phyloP scores from a whole-genome alignment of 2,888 invertebrate genomes.

The Amphipoea lucens region DNA sequence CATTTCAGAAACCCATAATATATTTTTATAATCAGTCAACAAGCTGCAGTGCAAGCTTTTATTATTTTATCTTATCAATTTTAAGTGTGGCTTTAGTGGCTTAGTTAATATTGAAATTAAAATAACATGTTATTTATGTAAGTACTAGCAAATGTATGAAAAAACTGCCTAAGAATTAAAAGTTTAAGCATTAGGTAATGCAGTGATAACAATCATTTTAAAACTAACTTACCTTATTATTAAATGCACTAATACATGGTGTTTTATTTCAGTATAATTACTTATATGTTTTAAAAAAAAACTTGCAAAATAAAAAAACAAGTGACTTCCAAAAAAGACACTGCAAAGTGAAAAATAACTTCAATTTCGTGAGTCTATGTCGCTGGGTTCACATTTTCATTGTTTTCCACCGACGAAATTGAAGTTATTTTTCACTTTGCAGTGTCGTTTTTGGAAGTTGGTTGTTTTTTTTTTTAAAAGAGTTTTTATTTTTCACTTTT shows the following conservation, averaged over 20 bases:
- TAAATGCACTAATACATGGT: background rate
- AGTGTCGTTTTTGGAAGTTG: too few relatives aligned
- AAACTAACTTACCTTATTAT: background rate
- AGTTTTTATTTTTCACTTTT: too few relatives aligned
- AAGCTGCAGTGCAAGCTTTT: background rate
- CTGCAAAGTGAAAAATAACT: too few relatives aligned
- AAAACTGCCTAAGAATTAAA: background rate
- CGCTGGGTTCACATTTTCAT: too few relatives aligned
- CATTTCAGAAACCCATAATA: background rate
- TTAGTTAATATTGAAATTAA: background rate
- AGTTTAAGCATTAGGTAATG: background rate
- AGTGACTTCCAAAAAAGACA: too few relatives aligned
- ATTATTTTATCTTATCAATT: slow-evolving; percentile 9
- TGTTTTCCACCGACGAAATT: too few relatives aligned
- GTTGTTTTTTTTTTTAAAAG: too few relatives aligned
- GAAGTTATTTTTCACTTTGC: too few relatives aligned
- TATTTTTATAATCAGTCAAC: too few relatives aligned
- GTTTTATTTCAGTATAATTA: too few relatives aligned
- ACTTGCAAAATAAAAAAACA: background rate
- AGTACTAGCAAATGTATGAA: background rate
- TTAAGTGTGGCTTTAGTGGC: background rate
- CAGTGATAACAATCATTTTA: background rate
- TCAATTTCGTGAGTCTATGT: too few relatives aligned
- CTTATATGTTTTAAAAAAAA: too few relatives aligned
- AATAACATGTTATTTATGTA: slow-evolving; percentile 6